Conservation (phyloP, 2,888 invertebrate genomes). For the Drosophila anceps region DNA sequence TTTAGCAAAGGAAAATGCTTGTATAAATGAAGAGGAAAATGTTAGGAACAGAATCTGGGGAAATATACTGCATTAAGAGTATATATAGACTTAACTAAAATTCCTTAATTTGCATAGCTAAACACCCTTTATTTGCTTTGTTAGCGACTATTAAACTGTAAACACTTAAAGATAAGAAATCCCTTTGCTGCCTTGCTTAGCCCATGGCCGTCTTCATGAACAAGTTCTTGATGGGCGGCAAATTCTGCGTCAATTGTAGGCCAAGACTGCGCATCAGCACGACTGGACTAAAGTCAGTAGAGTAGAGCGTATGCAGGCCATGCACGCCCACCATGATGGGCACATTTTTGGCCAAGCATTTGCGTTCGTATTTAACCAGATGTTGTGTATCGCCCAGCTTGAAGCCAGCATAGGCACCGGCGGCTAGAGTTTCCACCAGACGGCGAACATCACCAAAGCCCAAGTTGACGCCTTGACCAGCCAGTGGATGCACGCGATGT, state of each 20-base stretch:
- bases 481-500: conserved; percentile 97
- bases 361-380: conserved; percentile 93
- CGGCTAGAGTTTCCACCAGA: conserved; percentile 90
- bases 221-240: conserved; percentile 89
- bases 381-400: conserved; percentile 90
- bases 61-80: too few species aligned
- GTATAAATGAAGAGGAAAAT: background rate
- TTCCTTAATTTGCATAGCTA: background rate
- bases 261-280: conserved; percentile 94
- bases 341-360: conserved; percentile 93
- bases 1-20: background rate
- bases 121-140: conserved; percentile 22
- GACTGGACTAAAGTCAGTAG: conserved; percentile 89
- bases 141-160: conserved; percentile 38
- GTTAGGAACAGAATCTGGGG: background rate
- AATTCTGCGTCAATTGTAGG: conserved; percentile 91
- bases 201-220: conserved; percentile 83
- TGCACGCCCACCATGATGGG: conserved; percentile 95
- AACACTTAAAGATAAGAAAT: conserved; percentile 47
- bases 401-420: conserved; percentile 90
- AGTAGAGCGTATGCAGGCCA: conserved; percentile 93
- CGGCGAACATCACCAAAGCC: conserved; percentile 96
- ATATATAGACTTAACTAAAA: background rate
- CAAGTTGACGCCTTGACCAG: conserved; percentile 99
- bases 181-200: conserved; percentile 36